A percentile compares a stretch with the other conserved stretches of the same genome.
Conservation (phyloP, 2,797 vertebrate species). For the Lagocephalus sceleratus region DNA sequence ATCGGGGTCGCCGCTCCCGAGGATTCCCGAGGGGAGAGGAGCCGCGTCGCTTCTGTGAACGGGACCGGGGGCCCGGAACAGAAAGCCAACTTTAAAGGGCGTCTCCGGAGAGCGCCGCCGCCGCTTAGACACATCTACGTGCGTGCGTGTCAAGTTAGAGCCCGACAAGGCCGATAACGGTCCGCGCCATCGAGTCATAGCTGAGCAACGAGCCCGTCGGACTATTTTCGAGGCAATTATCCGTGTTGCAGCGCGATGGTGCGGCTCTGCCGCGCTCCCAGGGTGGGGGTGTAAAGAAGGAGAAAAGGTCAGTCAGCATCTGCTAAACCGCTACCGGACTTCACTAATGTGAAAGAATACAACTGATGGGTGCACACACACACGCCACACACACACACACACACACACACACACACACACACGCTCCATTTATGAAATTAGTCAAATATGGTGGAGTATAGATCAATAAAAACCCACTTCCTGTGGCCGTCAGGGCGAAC, state of each 20-base stretch:
- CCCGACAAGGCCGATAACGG: slow-evolving; percentile 51
- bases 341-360: too few relatives aligned
- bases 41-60: slow-evolving; percentile 39
- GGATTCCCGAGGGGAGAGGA: slow-evolving; percentile 43
- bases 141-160: slow-evolving; percentile 40
- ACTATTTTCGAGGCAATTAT: slow-evolving; percentile 71
- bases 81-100: slow-evolving; percentile 28
- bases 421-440: too few relatives aligned
- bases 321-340: slow-evolving; percentile 25
- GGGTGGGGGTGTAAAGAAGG: slow-evolving; percentile 50
- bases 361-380: too few relatives aligned
- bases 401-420: too few relatives aligned
- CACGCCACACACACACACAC: too few relatives aligned
- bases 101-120: slow-evolving; percentile 38
- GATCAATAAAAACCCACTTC: too few relatives aligned
- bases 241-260: slow-evolving; percentile 48
- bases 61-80: slow-evolving; percentile 4
- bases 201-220: slow-evolving; percentile 65
- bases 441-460: too few relatives aligned
- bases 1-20: slow-evolving; percentile 51
- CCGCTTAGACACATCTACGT: too few relatives aligned
- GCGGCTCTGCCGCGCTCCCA: slow-evolving; percentile 42
- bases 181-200: slow-evolving; percentile 56
- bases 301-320: slow-evolving; percentile 36
- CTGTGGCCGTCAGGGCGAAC: too few relatives aligned